Evolutionary conservation across 2,113 vertebrate species (phyloP).

Genomic region (Datnioides undecimradiatus): DNA sequence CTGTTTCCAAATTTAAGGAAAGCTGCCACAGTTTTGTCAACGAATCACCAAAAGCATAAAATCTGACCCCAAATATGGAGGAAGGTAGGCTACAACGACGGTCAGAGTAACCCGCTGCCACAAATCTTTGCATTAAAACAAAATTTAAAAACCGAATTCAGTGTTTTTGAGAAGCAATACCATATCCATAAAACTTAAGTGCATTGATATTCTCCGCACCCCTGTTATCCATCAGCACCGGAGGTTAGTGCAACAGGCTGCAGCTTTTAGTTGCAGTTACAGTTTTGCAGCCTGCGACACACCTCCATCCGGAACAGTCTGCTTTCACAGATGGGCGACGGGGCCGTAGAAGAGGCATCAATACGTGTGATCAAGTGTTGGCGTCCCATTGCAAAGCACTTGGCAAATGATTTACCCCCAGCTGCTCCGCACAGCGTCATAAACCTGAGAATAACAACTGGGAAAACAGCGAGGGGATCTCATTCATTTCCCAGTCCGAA

Average conservation of each 20-base stretch:
- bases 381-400: conserved; percentile 51
- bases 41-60: too few species aligned
- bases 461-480: conserved; percentile 35
- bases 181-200: too few species aligned
- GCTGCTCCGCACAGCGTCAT: conserved; percentile 51
- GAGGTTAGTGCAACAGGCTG: not conserved
- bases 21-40: too few species aligned
- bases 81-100: too few species aligned
- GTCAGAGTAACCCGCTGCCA: too few species aligned
- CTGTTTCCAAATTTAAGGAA: too few species aligned
- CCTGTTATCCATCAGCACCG: not conserved
- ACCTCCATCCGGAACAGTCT: conserved; percentile 50
- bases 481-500: conserved; percentile 32
- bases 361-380: conserved; percentile 61
- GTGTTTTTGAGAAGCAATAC: too few species aligned
- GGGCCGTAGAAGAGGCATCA: conserved; percentile 36
- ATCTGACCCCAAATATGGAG: too few species aligned
- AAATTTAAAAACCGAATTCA: too few species aligned
- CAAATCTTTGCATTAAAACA: too few species aligned
- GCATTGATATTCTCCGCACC: too few species aligned
- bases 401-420: conserved; percentile 55
- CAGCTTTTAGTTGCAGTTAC: conserved; percentile 30
- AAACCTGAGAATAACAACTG: conserved; percentile 67
- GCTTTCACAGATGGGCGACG: conserved; percentile 64
- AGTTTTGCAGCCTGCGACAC: not conserved